A percentile compares a stretch with the other conserved stretches of the same genome.
phyloP scores from a whole-genome alignment of 2,113 vertebrate species.

The Corvus cornix region DNA sequence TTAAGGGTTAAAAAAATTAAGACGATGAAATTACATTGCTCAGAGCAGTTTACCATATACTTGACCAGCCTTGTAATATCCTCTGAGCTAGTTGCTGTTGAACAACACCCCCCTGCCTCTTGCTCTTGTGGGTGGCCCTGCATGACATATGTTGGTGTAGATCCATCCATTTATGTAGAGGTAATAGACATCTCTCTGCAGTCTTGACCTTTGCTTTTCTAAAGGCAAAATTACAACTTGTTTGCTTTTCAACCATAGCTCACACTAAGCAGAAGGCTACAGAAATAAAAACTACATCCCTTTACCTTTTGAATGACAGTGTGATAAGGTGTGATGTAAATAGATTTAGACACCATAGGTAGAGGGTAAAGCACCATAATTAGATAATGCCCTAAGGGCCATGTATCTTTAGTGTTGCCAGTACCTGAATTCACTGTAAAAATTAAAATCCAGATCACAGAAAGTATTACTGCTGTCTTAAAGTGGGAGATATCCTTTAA shows the following conservation, averaged over 20 bases:
- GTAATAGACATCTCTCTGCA: neutral
- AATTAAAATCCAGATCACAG: neutral
- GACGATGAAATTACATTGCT: neutral
- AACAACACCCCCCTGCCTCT: neutral
- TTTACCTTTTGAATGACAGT: neutral
- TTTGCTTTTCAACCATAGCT: neutral
- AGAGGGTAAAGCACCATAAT: neutral
- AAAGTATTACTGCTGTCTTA: neutral
- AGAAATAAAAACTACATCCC: neutral
- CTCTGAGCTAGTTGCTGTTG: neutral
- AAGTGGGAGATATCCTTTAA: neutral
- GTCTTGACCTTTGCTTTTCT: neutral
- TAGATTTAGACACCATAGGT: neutral
- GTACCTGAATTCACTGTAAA: neutral
- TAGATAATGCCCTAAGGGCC: neutral
- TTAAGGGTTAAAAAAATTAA: neutral
- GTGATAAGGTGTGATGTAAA: neutral
- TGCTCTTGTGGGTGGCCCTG: neutral
- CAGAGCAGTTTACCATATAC: neutral
- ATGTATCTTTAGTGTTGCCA: neutral
- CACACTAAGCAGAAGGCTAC: neutral
- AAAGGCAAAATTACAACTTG: neutral
- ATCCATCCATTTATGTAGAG: neutral
- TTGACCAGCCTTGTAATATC: neutral
- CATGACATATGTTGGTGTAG: neutral